Evolutionary conservation across 2,113 vertebrate genomes (phyloP), one percentile per base, ranked within the genome.

Genomic region (Mionectes macconnelli): DNA sequence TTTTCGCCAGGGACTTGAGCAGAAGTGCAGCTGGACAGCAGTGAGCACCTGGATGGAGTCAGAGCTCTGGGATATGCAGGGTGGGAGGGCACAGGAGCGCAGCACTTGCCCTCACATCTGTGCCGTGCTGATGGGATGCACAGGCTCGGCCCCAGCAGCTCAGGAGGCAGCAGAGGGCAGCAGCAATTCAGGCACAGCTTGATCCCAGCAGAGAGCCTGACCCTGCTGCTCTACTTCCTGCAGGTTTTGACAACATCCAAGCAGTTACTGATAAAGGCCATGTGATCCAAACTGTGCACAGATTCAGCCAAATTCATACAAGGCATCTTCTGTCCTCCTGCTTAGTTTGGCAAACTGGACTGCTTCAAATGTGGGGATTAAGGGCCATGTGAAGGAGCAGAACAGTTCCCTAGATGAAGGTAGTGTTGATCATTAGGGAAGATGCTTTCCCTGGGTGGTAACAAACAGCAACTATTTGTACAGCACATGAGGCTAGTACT

Each of bases 51-150:
- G 47, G 9, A 1, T 4, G 0, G 72, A 20, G 40, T 11, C 53
- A 19, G 52, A 78, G 73, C 37, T 70, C 31, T 4, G 64, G 49
- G 76, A 17, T 11, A 31, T 12, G 39, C 5, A 0, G 31, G 12
- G 17, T 30, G 42, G 24, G 56, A 35, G 35, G 66, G 42, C 23
- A 13, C 2, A 0, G 33, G 39, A 31, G 60, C 44, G 17, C 19
- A 20, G 70, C 7, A 0, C 14, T 35, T 16, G 73, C 10, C 35
- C 42, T 24, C 17, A 0, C 9, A 2, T 15, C 23, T 4, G 19
- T n/a, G 30, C 6, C 0, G 3, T 22, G 50, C 33, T 20, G 4
- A 4, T 16, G 19, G 12, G 25, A 5, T 3, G 2, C 30, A 20
- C 53, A 55, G 53, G 11, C 62, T 47, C 19, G 67, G 45, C 67